Conservation (phyloP, 2,888 invertebrate genomes). For the Theristus sp. region DNA sequence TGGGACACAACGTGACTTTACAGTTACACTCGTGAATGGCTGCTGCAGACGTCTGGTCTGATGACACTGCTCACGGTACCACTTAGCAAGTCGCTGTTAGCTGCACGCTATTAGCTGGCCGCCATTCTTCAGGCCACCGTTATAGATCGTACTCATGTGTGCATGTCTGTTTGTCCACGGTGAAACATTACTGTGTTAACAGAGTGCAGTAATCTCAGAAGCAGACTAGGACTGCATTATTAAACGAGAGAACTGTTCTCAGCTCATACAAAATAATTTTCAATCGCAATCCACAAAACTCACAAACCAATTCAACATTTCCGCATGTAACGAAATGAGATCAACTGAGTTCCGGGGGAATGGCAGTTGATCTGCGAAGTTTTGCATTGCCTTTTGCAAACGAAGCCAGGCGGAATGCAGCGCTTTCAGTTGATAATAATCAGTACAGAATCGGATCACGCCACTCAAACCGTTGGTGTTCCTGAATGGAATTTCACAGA, state of each 20-base stretch:
- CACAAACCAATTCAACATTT: neutral
- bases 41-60: too few species aligned
- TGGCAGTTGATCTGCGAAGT: neutral
- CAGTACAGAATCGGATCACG: neutral
- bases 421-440: neutral
- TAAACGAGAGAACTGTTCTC: neutral
- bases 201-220: neutral
- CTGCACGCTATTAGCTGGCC: too few species aligned
- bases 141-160: too few species aligned
- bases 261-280: neutral
- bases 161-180: too few species aligned
- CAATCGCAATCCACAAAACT: neutral
- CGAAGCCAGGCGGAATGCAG: neutral
- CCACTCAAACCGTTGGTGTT: neutral
- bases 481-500: neutral
- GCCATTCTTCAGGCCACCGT: too few species aligned
- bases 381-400: neutral
- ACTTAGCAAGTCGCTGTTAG: too few species aligned
- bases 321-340: too few species aligned
- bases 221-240: neutral
- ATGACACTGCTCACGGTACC: too few species aligned
- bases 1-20: too few species aligned
- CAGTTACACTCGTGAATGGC: too few species aligned
- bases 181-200: neutral
- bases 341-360: neutral